Percentiles rank a stretch among this genome's conserved stretches.
Conservation (phyloP, 2,113 vertebrate species). For the Brachypodius melanocephalos region DNA sequence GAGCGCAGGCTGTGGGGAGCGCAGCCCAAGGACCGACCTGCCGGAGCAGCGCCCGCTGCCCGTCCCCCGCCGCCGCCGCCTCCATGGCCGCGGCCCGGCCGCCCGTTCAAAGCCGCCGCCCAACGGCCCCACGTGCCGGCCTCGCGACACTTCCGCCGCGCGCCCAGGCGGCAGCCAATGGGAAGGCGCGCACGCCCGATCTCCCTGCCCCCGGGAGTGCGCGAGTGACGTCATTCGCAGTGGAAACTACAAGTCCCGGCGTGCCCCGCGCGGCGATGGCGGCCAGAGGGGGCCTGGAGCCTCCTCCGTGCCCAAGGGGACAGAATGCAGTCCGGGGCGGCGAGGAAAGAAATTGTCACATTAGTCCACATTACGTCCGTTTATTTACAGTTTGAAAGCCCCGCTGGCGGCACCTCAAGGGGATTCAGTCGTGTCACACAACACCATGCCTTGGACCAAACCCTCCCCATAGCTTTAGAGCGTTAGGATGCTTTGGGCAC, state of each 20-base stretch:
- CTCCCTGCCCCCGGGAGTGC: background rate
- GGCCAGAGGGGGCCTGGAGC: accelerated
- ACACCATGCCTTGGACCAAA: accelerated
- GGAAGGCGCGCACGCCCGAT: accelerated
- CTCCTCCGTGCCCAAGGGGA: accelerated
- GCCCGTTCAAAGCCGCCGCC: constrained; percentile 42
- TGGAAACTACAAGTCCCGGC: background rate
- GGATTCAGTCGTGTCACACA: accelerated
- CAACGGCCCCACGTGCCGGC: background rate
- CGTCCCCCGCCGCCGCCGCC: background rate
- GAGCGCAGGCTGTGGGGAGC: background rate
- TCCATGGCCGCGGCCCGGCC: background rate
- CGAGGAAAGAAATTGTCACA: background rate
- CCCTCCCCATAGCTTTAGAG: accelerated
- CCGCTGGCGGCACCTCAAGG: too few species aligned
- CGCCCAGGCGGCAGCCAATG: background rate
- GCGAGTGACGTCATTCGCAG: accelerated
- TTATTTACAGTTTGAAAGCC: background rate
- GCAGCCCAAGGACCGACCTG: background rate
- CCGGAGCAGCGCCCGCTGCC: constrained; percentile 13
- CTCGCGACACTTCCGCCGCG: background rate
- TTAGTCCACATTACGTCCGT: accelerated
- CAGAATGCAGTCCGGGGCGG: background rate
- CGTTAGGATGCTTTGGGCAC: background rate
- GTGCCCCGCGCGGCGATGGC: background rate